Base-by-base conservation (phyloP, 2,113 vertebrate species). In the Anhinga rufa region DNA sequence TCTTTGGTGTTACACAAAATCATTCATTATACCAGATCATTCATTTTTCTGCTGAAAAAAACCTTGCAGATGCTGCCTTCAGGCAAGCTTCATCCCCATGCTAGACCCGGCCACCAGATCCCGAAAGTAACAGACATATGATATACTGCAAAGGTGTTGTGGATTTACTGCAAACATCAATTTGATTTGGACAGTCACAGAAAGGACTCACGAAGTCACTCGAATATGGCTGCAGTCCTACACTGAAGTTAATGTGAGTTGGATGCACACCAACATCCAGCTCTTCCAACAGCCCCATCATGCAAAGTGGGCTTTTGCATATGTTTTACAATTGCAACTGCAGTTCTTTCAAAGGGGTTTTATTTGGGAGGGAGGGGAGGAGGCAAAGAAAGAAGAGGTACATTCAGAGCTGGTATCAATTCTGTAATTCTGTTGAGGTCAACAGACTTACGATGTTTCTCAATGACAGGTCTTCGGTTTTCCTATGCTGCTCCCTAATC, bases 291-390 rank as follows among this genome's bases (percentile, higher is more conserved):
- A 49, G 44, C n/a, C 38, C 49, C 5, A 2, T 17, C 77, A 15
- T 5, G 49, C 69, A 81, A 64, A 86, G 60, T 4, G 17, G 26
- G 12, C 13, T 62, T 74, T 32, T 66, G 40, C 14, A 46, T 11
- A 0, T 19, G 15, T 42, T 86, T 26, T 55, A 46, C 10, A 38
- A 38, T 36, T 48, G 19, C 38, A 82, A 18, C 15, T 86, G 52
- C 20, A 38, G 10, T 19, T 68, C 29, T 69, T 87, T 61, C 74
- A 87, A 70, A 62, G 29, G 5, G 15, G 2, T 19, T 77, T 84
- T 66, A 14, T 46, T 0, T 46, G 9, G 15, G 13, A 42, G 11
- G 51, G 28, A 19, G 48, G 1, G 10, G 2, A 14, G 57, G 21
- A 52, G 34, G 5, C n/a, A 76, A 90, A 55, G 28, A 65, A 85